phyloP scores from a whole-genome alignment of 2,113 vertebrate genomes.

The Physeter macrocephalus region DNA sequence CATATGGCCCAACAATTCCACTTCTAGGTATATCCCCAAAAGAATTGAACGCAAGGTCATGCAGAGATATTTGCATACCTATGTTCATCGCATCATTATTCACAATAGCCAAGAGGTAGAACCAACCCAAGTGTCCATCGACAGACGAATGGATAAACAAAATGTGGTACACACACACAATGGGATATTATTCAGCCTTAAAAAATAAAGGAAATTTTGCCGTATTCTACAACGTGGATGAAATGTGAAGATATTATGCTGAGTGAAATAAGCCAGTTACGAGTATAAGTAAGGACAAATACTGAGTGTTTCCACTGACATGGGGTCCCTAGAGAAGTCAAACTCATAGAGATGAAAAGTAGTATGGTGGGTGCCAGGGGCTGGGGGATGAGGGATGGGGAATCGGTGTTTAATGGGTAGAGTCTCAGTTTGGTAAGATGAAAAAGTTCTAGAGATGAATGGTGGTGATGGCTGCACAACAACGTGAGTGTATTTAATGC shows the following conservation, averaged over 20 bases:
- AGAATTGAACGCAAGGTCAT: not conserved
- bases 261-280: not conserved
- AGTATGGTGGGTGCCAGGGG: not conserved
- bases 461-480: not conserved
- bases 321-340: too few species aligned
- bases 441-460: not conserved
- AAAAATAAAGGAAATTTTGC: not conserved
- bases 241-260: not conserved
- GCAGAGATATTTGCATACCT: not conserved
- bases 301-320: not conserved
- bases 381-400: not conserved
- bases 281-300: not conserved
- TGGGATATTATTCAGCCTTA: not conserved
- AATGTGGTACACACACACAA: not conserved
- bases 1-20: not conserved
- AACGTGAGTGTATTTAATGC: not conserved
- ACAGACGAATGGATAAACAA: not conserved
- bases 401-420: not conserved
- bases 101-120: not conserved
- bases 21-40: not conserved
- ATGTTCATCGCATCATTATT: not conserved
- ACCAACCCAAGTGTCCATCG: not conserved
- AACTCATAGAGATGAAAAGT: not conserved
- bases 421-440: not conserved
- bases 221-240: not conserved